Evolutionary conservation across 35 echinoderm and acorn worm species (phyloP).

Genomic region (Diadema setosum): DNA sequence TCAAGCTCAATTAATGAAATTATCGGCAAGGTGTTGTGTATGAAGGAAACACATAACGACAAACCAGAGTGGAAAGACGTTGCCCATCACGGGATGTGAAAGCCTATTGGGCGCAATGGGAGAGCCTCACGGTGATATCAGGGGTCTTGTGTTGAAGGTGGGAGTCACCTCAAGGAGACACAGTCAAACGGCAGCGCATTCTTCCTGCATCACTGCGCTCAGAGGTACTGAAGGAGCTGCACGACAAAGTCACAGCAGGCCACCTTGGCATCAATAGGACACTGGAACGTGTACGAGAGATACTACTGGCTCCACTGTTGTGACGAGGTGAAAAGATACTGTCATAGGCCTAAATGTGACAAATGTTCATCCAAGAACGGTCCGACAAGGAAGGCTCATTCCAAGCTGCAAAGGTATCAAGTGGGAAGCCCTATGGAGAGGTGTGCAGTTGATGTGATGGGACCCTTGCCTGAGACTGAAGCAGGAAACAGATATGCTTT

Average conservation of each 20-base stretch:
- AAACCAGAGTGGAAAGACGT: not conserved
- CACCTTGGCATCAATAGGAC: slow-evolving; percentile 31
- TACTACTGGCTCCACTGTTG: slow-evolving; percentile 19
- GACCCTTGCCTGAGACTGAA: slow-evolving; percentile 13
- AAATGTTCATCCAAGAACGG: slow-evolving; percentile 9
- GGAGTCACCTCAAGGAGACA: not conserved
- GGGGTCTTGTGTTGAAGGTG: not conserved
- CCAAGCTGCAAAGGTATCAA: not conserved
- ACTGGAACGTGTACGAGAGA: not conserved
- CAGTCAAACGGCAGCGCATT: not conserved
- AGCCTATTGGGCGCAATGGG: not conserved
- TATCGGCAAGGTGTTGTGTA: not conserved
- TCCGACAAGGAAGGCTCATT: not conserved
- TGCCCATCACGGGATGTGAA: not conserved
- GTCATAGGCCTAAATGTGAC: not conserved
- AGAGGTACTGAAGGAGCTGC: not conserved
- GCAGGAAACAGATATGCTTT: slow-evolving; percentile 17
- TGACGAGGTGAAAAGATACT: not conserved
- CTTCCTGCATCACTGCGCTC: not conserved
- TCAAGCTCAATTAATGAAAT: not conserved
- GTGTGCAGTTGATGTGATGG: slow-evolving; percentile 27
- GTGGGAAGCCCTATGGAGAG: slow-evolving; percentile 50
- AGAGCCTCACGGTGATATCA: no score
- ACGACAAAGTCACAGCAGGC: not conserved
- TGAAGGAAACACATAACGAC: not conserved